phyloP scores from a whole-genome alignment of 2,113 vertebrate species.

The Oxygymnocypris stewartii region DNA sequence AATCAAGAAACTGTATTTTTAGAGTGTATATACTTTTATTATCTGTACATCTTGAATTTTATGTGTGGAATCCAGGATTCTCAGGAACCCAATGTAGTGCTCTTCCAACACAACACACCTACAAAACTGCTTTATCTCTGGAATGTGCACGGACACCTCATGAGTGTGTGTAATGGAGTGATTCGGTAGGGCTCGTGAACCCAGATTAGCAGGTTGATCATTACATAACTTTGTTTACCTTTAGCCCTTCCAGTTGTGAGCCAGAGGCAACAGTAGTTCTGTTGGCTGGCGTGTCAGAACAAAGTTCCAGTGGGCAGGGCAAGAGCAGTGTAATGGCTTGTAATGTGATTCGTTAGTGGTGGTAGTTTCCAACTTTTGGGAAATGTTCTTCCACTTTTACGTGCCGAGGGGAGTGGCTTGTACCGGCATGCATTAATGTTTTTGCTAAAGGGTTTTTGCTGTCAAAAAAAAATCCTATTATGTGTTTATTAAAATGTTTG shows the following conservation, averaged over 20 bases:
- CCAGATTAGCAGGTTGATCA: slow-evolving; percentile 3
- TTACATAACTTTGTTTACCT: slow-evolving; percentile 52
- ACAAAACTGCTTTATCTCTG: slow-evolving; percentile 7
- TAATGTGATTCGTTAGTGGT: not conserved
- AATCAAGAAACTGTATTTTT: not conserved
- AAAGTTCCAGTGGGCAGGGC: slow-evolving; percentile 31
- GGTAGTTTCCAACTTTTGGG: not conserved
- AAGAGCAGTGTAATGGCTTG: not conserved
- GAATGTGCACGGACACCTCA: slow-evolving; percentile 22
- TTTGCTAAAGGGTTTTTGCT: not conserved
- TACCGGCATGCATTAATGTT: not conserved
- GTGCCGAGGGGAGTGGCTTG: not conserved
- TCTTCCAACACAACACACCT: not conserved
- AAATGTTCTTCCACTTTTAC: not conserved
- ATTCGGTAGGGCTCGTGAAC: slow-evolving; percentile 1
- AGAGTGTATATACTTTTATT: not conserved
- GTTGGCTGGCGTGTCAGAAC: slow-evolving; percentile 42
- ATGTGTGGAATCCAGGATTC: not conserved
- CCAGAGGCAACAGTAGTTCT: slow-evolving; percentile 22
- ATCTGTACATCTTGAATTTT: not conserved
- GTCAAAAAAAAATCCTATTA: not conserved
- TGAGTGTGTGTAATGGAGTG: slow-evolving; percentile 20
- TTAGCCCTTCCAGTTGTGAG: slow-evolving; percentile 26
- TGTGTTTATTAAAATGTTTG: not conserved
- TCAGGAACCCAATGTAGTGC: not conserved